Base-by-base conservation (phyloP, 2,888 invertebrate genomes). In the Nebria brevicollis region DNA sequence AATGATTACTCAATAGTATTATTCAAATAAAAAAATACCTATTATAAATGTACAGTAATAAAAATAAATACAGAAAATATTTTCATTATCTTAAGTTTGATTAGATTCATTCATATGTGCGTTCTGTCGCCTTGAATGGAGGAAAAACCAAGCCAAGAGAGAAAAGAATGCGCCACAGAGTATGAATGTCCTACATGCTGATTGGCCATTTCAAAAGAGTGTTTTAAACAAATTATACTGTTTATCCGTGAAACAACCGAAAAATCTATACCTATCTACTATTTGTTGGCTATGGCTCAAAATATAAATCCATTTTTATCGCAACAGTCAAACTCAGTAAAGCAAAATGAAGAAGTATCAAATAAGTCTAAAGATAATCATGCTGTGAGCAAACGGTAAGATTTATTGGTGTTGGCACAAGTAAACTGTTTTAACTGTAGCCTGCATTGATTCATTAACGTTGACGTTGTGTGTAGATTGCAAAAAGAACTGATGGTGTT, bases 401-500 rank as follows among this genome's bases (percentile, higher is more conserved):
- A 89, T 83, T 73, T 34, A 0, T 2, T 79, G 82, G 66, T 65
- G 7, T 65, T n/a, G 4, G 65, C n/a, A 15, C 20, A 25, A 70
- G 70, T 8, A 74, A 54, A 65, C 74, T 74, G 34, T 75, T 77
- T n/a, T 77, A 77, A 78, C 82, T 82, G 68, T 77, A 78, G 66
- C 75, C 74, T 74, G 68, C 64, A 65, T 70, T 70, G 66, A 25
- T 66, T 20, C 77, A 80, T 42, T 82, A 15, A 64, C 20, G 3
- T 54, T 13, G 34, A 41, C 41, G 54, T 43, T 78, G 82, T 83
- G 80, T 85, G 85, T 90, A 96, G 97, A 89, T 90, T 97, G 86
- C 96, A 96, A 88, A 96, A 96, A 87, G 97, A 97, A 89, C 91
- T 97, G 76, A 96, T 97, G 96, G 94, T 94, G 84, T 90, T 97